Evolutionary conservation across 2,113 vertebrate genomes (phyloP).

Genomic region (Phainopepla nitens): DNA sequence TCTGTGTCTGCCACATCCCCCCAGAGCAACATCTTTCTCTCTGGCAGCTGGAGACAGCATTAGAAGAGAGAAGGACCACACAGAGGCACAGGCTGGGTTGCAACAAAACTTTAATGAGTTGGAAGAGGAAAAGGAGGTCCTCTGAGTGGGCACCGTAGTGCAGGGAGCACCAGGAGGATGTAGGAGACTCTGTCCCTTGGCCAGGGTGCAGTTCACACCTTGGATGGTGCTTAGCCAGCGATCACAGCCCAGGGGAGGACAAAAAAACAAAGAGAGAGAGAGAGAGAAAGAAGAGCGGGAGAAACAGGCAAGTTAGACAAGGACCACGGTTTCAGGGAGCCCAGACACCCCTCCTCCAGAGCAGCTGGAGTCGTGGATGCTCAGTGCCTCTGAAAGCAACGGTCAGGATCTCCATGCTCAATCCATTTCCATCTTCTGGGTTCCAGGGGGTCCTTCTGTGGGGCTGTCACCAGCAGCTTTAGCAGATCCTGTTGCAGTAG

Average conservation of each 20-base stretch:
- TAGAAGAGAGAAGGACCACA: neutral
- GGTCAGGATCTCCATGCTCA: neutral
- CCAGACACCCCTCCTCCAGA: rapidly evolving
- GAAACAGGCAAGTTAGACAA: neutral
- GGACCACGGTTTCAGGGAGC: neutral
- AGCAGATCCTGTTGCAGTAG: neutral
- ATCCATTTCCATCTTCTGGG: neutral
- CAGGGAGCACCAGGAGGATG: neutral
- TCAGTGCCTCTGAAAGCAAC: neutral
- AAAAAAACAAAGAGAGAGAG: neutral
- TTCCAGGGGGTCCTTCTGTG: neutral
- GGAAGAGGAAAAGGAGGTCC: neutral
- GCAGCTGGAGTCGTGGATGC: neutral
- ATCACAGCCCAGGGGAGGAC: neutral
- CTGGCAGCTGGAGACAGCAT: rapidly evolving
- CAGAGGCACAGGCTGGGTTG: neutral
- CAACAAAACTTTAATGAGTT: neutral
- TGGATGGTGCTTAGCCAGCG: neutral
- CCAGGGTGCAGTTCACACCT: neutral
- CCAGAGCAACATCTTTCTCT: neutral
- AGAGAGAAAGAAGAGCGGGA: neutral
- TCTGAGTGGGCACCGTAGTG: rapidly evolving
- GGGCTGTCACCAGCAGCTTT: neutral
- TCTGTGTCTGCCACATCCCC: too few relatives aligned
- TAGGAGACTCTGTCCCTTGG: neutral